These are phyloP conservation scores for Alosa alosa DNA, from an alignment of 2,113 vertebrate genomes.

Conservation along the genomic window DNA sequence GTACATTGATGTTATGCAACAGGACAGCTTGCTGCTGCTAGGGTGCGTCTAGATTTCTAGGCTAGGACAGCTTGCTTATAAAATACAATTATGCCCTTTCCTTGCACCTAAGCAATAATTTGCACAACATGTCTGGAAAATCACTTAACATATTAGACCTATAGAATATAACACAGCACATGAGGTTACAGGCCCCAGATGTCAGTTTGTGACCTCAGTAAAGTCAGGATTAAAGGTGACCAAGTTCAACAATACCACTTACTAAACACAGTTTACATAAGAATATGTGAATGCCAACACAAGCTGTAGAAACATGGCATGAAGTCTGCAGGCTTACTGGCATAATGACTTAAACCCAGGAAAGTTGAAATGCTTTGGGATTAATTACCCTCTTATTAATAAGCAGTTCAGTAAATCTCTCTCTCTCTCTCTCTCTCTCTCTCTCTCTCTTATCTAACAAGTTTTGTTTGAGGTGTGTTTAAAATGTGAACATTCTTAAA, in stretches of 20 bases:
- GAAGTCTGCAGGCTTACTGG: background rate
- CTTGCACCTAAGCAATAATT: too few species aligned
- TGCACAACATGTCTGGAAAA: background rate
- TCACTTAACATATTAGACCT: background rate
- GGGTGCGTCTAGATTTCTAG: too few species aligned
- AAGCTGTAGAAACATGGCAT: background rate
- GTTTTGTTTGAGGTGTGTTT: constrained; percentile 4
- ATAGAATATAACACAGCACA: background rate
- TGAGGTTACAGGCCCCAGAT: background rate
- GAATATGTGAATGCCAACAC: background rate
- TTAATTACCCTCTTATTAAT: background rate
- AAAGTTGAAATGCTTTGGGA: background rate
- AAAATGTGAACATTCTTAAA: background rate
- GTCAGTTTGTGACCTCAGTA: background rate
- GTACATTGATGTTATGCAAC: background rate
- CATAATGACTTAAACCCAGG: background rate
- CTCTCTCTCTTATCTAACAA: background rate
- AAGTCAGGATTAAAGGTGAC: background rate
- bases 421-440: background rate
- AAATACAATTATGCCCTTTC: background rate
- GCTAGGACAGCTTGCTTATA: background rate
- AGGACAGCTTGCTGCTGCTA: background rate
- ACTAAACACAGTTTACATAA: background rate
- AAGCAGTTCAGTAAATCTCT: background rate
- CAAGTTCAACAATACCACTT: background rate